Base-by-base conservation (phyloP, 2,797 vertebrate species). In the Myripristis jacobus region DNA sequence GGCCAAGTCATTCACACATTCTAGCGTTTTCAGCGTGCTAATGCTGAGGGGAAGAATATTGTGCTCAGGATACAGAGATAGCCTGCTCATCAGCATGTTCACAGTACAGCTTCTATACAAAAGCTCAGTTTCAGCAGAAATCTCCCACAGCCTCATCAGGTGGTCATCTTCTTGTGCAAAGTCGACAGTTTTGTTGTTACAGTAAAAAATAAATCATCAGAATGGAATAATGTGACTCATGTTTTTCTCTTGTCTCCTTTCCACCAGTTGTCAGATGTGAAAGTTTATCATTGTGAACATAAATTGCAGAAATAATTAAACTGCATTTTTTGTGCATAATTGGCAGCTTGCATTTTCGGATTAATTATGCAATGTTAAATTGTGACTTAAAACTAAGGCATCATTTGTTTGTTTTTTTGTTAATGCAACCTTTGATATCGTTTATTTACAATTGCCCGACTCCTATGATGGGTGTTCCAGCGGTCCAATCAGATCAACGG, bases 371-470 rank as follows among this genome's bases (percentile, higher is more conserved):
- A n/a, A 29, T 21, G 4, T 43, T 4, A 68, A 38, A 16, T 6
- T 50, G 2, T 53, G 10, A 43, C 16, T 16, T 4, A 7, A 22
- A 59, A 57, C 59, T 63, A 71, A 59, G 72, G 56, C 0, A 19
- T 1, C 18, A 7, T 5, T 57, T 46, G 5, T 57, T 46, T 47
- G n/a, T 7, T 60, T 3, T 75, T 80, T 68, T 72, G 77, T 78
- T 44, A 66, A 60, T 25, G 34, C 54, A 82, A 87, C 77, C 84
- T 85, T 91, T 88, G 65, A 25, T 71, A 15, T 50, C 41, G 59
- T 80, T 87, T 90, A 91, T 91, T 90, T 90, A 92, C 87, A 81
- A 82, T 81, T 64, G 21, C 34, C 25, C 19, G 19, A 13, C 60
- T 63, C 9, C 3, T 0, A 0, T 78, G 80, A 91, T 9, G 0